Evolutionary conservation across 2,888 invertebrate species (phyloP).

Genomic region (Drosophila nr. fundita): DNA sequence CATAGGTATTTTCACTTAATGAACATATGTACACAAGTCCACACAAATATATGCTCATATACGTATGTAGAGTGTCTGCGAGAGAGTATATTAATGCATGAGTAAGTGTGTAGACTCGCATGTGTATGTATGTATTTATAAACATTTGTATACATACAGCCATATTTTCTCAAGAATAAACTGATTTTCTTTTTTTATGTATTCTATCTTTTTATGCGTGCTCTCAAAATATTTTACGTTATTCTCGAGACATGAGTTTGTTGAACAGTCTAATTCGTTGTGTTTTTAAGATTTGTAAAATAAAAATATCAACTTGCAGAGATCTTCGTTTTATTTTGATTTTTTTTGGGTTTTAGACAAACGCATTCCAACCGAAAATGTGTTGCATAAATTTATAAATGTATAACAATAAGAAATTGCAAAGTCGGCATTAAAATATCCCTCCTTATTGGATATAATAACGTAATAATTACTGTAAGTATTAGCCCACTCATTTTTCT

Average conservation of each 20-base stretch:
- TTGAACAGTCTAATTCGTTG: constrained; percentile 47
- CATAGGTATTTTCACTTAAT: background rate
- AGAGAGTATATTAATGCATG: constrained; percentile 18
- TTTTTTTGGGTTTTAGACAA: constrained; percentile 3
- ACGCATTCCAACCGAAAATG: background rate
- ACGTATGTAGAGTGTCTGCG: constrained; percentile 1
- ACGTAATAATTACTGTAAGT: constrained; percentile 26
- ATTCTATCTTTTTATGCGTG: constrained; percentile 59
- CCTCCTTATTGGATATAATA: constrained; percentile 1
- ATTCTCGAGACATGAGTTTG: constrained; percentile 43
- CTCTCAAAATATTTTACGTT: constrained; percentile 56
- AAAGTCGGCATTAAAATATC: constrained; percentile 1
- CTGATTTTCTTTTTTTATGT: constrained; percentile 43
- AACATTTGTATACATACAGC: constrained; percentile 39
- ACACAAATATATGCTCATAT: constrained; percentile 9
- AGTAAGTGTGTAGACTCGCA: constrained; percentile 5
- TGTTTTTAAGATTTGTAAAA: constrained; percentile 29
- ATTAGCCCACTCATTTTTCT: background rate
- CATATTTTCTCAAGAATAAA: constrained; percentile 55
- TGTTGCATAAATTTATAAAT: constrained; percentile 12
- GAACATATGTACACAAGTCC: background rate
- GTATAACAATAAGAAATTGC: constrained; percentile 1
- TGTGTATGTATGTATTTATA: constrained; percentile 40
- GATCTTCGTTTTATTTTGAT: background rate
- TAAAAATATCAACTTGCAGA: constrained; percentile 1